Evolutionary conservation across 2,888 invertebrate species (phyloP).

Genomic region (Cephus sareptanus): DNA sequence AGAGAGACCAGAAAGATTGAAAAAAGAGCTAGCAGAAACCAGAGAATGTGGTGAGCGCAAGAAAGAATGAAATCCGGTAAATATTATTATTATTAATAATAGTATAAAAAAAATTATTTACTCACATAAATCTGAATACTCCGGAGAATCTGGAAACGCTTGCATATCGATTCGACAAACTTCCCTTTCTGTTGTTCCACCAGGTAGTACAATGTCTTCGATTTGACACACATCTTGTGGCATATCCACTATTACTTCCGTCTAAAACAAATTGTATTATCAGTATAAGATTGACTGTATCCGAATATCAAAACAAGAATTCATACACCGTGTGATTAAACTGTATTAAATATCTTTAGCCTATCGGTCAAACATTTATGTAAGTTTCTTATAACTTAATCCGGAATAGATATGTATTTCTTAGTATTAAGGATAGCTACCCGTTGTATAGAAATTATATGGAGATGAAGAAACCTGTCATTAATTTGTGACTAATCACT

Average conservation of each 20-base stretch:
- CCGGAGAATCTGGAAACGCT: not conserved
- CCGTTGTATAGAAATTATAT: too few species aligned
- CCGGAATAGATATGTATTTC: too few species aligned
- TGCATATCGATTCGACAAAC: constrained; percentile 31
- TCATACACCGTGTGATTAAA: not conserved
- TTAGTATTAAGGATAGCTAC: too few species aligned
- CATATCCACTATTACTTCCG: constrained; percentile 37
- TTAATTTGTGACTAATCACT: not conserved
- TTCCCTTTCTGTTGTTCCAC: constrained; percentile 9
- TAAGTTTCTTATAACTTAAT: too few species aligned
- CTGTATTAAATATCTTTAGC: not conserved
- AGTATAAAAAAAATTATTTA: not conserved
- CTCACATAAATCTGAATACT: not conserved
- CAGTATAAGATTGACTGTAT: not conserved
- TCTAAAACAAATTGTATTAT: constrained; percentile 21
- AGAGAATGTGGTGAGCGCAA: too few species aligned
- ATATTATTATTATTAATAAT: not conserved
- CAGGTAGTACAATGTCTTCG: not conserved
- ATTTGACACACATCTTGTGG: constrained; percentile 6
- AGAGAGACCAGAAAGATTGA: too few species aligned
- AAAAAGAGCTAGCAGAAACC: too few species aligned
- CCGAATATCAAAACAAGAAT: not conserved
- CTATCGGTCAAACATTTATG: too few species aligned
- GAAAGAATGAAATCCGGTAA: too few species aligned
- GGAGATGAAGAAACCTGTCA: too few species aligned